Percentiles rank a stretch among this genome's conserved stretches.
Conservation (phyloP, 2,113 vertebrate genomes). For the Pituophis catenifer region DNA sequence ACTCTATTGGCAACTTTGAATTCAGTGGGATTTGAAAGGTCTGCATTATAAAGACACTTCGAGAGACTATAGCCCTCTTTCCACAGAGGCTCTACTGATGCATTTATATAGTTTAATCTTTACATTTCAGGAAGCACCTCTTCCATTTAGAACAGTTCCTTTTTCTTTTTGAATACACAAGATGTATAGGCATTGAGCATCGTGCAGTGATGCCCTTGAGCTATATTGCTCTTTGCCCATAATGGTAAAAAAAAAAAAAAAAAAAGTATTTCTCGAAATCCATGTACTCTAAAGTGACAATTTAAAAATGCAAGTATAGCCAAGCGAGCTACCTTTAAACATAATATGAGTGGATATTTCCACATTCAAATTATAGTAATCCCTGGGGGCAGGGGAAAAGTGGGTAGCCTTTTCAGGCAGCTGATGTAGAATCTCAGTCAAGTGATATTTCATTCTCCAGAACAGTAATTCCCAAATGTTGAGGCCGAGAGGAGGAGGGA, state of each 20-base stretch:
- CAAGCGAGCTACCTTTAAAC: constrained; percentile 28
- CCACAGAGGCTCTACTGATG: constrained; percentile 7
- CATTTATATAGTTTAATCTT: constrained; percentile 1
- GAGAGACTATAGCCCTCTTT: constrained; percentile 2
- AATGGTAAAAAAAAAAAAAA: constrained; percentile 12
- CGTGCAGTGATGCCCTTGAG: constrained; percentile 25
- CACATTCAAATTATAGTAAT: constrained; percentile 37
- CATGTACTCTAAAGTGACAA: constrained; percentile 27
- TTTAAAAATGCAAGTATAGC: constrained; percentile 19
- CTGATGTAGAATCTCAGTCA: constrained; percentile 33
- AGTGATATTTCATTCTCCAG: background rate
- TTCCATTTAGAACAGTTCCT: constrained; percentile 43
- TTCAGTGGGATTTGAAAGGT: constrained; percentile 34
- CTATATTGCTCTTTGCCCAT: constrained; percentile 29
- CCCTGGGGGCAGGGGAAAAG: constrained; percentile 17
- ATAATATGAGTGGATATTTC: constrained; percentile 48
- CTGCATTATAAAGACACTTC: background rate
- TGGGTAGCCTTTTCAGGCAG: constrained; percentile 12
- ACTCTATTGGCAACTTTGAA: background rate
- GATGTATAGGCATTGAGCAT: constrained; percentile 26
- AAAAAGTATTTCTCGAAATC: constrained; percentile 45
- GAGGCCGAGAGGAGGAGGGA: background rate
- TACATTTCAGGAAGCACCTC: constrained; percentile 29
- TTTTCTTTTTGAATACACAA: constrained; percentile 32
- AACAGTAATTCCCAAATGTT: constrained; percentile 17